phyloP scores from a whole-genome alignment of 1,140 invertebrate species.

The Chymomyza costata region DNA sequence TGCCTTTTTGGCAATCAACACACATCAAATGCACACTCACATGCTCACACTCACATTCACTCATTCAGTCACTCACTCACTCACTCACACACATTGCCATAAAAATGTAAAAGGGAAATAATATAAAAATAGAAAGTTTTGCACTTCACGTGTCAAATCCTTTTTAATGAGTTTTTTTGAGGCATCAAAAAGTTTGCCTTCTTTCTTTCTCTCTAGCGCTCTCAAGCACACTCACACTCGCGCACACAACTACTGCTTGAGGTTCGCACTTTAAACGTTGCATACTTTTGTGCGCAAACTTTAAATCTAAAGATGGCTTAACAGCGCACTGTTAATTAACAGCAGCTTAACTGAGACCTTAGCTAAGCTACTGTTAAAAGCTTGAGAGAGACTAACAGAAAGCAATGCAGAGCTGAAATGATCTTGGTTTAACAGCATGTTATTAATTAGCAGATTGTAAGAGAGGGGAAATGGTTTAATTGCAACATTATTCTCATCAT shows the following conservation, averaged over 20 bases:
- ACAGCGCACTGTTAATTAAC: too few species aligned
- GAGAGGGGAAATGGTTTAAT: too few species aligned
- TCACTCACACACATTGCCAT: conserved; percentile 57
- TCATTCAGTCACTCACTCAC: conserved; percentile 1
- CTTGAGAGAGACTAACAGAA: too few species aligned
- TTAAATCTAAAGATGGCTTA: too few species aligned
- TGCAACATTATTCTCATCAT: too few species aligned
- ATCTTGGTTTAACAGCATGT: too few species aligned
- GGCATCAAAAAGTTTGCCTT: conserved; percentile 71
- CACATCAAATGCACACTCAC: conserved; percentile 55
- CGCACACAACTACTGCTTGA: neutral
- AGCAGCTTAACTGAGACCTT: too few species aligned
- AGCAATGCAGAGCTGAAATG: too few species aligned
- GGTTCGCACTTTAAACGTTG: neutral
- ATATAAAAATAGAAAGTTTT: conserved; percentile 73
- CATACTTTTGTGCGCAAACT: neutral
- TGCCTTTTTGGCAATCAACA: conserved; percentile 55
- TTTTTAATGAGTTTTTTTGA: conserved; percentile 74
- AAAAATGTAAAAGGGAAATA: conserved; percentile 74
- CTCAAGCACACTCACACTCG: conserved; percentile 12
- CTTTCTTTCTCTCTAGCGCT: neutral
- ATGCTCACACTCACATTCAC: conserved; percentile 12
- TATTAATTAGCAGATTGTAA: too few species aligned
- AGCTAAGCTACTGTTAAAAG: too few species aligned
- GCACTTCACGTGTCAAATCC: conserved; percentile 74